Evolutionary conservation across 2,888 invertebrate species (phyloP).

Genomic region (Eledona agricola): DNA sequence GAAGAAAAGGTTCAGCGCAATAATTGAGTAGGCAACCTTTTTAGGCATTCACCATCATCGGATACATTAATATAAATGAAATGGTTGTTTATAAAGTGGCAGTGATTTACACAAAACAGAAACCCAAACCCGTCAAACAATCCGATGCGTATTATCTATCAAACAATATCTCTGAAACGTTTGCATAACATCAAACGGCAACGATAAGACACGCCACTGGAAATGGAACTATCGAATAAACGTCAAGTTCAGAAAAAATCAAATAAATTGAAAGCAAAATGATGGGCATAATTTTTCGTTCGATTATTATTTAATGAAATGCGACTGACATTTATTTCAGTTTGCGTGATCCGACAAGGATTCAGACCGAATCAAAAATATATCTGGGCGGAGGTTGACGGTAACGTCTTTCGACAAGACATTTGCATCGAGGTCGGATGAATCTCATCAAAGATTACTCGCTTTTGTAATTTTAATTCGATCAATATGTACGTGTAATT

Average conservation of each 20-base stretch:
- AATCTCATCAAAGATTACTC: constrained; percentile 17
- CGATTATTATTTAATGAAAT: constrained; percentile 38
- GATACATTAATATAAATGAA: too few relatives aligned
- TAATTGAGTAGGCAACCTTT: too few relatives aligned
- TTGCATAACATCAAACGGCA: too few relatives aligned
- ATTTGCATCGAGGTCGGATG: constrained; percentile 10
- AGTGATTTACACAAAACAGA: too few relatives aligned
- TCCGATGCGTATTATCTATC: too few relatives aligned
- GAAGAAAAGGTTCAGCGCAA: too few relatives aligned
- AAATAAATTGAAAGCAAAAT: constrained; percentile 37
- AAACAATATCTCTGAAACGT: too few relatives aligned
- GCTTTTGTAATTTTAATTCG: constrained; percentile 16
- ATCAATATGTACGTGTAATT: constrained; percentile 4
- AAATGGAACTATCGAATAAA: constrained; percentile 32
- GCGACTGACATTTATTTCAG: constrained; percentile 40
- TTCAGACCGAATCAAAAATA: constrained; percentile 50
- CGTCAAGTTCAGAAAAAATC: constrained; percentile 22
- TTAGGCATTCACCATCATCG: too few relatives aligned
- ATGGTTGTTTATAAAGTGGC: too few relatives aligned
- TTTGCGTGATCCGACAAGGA: constrained; percentile 46
- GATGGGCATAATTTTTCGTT: constrained; percentile 23
- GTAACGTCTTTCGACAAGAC: constrained; percentile 24
- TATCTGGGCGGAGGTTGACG: constrained; percentile 44
- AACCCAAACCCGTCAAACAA: too few relatives aligned
- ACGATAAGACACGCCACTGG: constrained; percentile 22